Percentiles rank a stretch among this genome's conserved stretches.
Conservation (phyloP, 2,797 vertebrate genomes). For the Mormyrus proboscirostris region DNA sequence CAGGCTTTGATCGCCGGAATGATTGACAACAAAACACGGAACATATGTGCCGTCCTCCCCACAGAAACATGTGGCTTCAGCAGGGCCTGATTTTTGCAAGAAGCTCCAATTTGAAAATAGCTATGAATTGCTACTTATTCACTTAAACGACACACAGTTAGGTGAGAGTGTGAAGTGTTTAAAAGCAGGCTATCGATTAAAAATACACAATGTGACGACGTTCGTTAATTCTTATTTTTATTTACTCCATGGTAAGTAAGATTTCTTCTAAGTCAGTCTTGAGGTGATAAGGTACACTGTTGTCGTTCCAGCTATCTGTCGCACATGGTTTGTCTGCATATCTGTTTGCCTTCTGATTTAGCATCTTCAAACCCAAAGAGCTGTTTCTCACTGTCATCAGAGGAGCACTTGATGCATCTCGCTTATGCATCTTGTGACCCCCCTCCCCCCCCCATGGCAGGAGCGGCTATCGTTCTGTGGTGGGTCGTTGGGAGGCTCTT, state of each 20-base stretch:
- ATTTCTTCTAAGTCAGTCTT: neutral
- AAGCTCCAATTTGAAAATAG: neutral
- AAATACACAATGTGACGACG: neutral
- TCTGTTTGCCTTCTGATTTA: neutral
- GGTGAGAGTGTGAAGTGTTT: neutral
- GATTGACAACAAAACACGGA: conserved; percentile 2
- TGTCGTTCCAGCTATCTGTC: neutral
- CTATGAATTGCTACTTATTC: neutral
- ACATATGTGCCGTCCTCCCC: neutral
- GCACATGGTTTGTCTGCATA: neutral
- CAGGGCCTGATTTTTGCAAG: neutral
- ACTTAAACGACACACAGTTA: neutral
- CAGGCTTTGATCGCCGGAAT: conserved; percentile 29
- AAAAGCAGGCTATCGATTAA: neutral
- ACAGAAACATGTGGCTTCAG: neutral
- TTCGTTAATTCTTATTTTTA: neutral
- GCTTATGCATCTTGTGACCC: neutral
- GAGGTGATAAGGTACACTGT: neutral
- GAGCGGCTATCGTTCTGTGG: conserved; percentile 20
- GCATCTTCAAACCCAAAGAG: neutral
- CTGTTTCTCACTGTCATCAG: neutral
- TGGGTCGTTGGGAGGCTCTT: neutral
- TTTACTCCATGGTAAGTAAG: neutral
- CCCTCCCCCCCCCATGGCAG: neutral
- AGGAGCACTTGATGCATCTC: neutral